A percentile compares a stretch with the other conserved stretches of the same genome.
These are phyloP conservation scores for Ammodytes dubius DNA, from an alignment of 2,113 vertebrate genomes.

Conservation along the genomic window DNA sequence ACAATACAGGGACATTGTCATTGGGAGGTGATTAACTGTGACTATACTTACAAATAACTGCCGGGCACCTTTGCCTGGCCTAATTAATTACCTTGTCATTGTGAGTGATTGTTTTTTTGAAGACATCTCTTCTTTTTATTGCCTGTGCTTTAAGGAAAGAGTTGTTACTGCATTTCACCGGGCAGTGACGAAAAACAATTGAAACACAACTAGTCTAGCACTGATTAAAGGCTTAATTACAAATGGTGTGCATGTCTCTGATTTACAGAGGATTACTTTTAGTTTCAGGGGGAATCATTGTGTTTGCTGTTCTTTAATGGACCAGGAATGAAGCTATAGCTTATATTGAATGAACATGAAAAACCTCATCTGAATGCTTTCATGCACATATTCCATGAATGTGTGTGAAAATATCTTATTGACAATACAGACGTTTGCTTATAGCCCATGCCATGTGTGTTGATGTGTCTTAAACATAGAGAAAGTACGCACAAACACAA, in stretches of 20 bases:
- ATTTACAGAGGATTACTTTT: background rate
- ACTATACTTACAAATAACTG: conserved; percentile 75
- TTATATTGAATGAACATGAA: background rate
- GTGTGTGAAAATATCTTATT: background rate
- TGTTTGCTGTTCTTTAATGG: background rate
- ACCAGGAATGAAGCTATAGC: background rate
- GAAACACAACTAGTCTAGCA: conserved; percentile 6
- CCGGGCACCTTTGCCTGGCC: conserved; percentile 61
- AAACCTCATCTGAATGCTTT: background rate
- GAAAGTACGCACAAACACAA: background rate
- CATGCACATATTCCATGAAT: background rate
- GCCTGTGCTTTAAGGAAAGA: conserved; percentile 15
- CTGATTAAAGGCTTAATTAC: conserved; percentile 24
- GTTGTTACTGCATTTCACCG: conserved; percentile 20
- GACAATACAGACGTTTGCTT: background rate
- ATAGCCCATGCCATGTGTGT: background rate
- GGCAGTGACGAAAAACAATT: background rate
- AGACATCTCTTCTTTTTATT: conserved; percentile 65
- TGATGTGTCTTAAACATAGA: background rate
- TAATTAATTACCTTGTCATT: conserved; percentile 84
- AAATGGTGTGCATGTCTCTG: conserved; percentile 1
- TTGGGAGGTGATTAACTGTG: conserved; percentile 79
- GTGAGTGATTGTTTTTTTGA: conserved; percentile 77
- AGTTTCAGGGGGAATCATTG: background rate
- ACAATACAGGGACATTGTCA: conserved; percentile 65